These are phyloP conservation scores for Cepaea hortensis DNA, from an alignment of 2,888 invertebrate species.

Conservation along the genomic window DNA sequence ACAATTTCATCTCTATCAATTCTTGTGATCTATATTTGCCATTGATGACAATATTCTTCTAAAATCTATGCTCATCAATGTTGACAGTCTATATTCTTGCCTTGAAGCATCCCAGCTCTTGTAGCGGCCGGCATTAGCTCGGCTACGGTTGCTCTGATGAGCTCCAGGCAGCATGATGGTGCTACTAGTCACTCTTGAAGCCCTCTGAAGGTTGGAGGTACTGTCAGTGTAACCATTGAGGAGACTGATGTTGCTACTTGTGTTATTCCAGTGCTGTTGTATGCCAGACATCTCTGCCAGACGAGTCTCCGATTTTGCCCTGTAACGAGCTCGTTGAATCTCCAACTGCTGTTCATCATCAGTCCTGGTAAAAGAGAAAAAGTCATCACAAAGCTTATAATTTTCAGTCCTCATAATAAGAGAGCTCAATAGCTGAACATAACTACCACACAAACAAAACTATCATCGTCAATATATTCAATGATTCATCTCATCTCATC, in stretches of 20 bases:
- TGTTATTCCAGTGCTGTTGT: constrained; percentile 14
- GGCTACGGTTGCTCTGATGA: constrained; percentile 35
- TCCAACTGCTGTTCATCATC: constrained; percentile 60
- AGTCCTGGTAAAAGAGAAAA: constrained; percentile 57
- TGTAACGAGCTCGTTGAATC: constrained; percentile 29
- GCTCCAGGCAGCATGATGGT: background rate
- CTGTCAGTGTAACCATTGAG: background rate
- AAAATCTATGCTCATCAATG: constrained; percentile 68
- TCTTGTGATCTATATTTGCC: no score
- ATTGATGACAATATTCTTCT: constrained; percentile 58
- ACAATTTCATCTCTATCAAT: no score
- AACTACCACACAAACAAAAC: no score
- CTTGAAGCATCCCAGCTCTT: constrained; percentile 52
- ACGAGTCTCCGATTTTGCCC: constrained; percentile 53
- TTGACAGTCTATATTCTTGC: constrained; percentile 60
- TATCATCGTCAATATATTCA: no score
- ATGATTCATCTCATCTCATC: no score
- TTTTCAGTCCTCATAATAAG: no score
- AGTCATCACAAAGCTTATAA: background rate
- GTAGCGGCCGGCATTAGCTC: constrained; percentile 34
- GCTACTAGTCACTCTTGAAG: background rate
- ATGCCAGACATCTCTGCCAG: constrained; percentile 35
- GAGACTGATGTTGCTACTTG: constrained; percentile 1
- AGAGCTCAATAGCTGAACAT: no score
- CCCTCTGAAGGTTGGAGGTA: background rate